Percentiles rank a stretch among this genome's conserved stretches.
These are phyloP conservation scores for Columba guinea DNA, from an alignment of 2,797 vertebrate genomes.

Conservation along the genomic window DNA sequence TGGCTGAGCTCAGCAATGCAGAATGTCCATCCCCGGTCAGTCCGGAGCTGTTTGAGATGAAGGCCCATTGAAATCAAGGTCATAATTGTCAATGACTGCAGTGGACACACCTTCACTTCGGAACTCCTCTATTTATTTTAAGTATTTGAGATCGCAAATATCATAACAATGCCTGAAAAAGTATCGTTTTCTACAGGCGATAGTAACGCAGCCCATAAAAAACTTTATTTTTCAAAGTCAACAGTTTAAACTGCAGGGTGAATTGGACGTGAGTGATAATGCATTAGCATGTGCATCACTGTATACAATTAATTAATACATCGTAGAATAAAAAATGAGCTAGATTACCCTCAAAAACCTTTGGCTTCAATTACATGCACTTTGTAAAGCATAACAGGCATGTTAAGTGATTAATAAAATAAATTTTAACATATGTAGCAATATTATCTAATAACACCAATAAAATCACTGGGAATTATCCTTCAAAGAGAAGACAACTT, in stretches of 20 bases:
- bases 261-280: not conserved
- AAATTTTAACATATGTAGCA: not conserved
- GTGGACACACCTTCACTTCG: not conserved
- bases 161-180: not conserved
- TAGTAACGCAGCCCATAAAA: not conserved
- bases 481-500: not conserved
- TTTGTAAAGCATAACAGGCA: not conserved
- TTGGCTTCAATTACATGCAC: not conserved
- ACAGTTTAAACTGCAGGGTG: conserved; percentile 11
- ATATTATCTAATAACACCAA: not conserved
- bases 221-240: not conserved
- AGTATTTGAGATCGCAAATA: not conserved
- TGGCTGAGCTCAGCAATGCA: conserved; percentile 24
- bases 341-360: not conserved
- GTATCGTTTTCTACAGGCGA: not conserved
- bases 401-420: not conserved
- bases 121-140: not conserved
- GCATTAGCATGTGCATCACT: not conserved
- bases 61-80: not conserved
- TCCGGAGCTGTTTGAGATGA: not conserved
- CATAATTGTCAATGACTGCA: not conserved
- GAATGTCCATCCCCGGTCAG: not conserved
- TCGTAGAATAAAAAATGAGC: not conserved
- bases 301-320: not conserved
- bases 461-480: not conserved